Evolutionary conservation across 1,140 invertebrate species (phyloP).

Genomic region (Lysiphlebus fabarum): DNA sequence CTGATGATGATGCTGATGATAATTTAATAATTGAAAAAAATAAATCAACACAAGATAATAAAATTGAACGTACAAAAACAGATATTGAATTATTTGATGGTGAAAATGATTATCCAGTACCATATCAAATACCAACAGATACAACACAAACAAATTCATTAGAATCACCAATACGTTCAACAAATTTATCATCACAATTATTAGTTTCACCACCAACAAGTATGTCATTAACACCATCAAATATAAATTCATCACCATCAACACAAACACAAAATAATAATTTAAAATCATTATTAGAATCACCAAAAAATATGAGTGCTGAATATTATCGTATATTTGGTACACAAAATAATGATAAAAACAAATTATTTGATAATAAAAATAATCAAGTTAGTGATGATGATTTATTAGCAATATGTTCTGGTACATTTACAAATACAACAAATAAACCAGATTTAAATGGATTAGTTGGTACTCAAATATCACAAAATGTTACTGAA

Average conservation of each 20-base stretch:
- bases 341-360: slow-evolving; percentile 33
- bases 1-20: slow-evolving; percentile 28
- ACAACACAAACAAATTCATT: slow-evolving; percentile 14
- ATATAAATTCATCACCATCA: background rate
- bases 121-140: slow-evolving; percentile 16
- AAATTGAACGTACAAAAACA: slow-evolving; percentile 25
- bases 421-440: slow-evolving; percentile 54
- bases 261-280: background rate
- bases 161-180: background rate
- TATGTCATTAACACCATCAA: background rate
- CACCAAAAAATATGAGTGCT: slow-evolving; percentile 23
- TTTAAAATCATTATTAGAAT: background rate
- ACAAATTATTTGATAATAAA: slow-evolving; percentile 44
- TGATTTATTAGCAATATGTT: slow-evolving; percentile 57
- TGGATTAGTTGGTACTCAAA: slow-evolving; percentile 11
- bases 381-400: slow-evolving; percentile 47
- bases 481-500: slow-evolving; percentile 27
- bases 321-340: slow-evolving; percentile 11
- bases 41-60: too few relatives aligned
- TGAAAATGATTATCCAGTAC: slow-evolving; percentile 35
- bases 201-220: too few relatives aligned
- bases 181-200: too few relatives aligned
- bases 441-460: slow-evolving; percentile 26
- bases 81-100: slow-evolving; percentile 40
- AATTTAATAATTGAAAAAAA: slow-evolving; percentile 22